These are phyloP conservation scores for Dolichopus griseipennis DNA, from an alignment of 2,888 invertebrate genomes.

Conservation along the genomic window DNA sequence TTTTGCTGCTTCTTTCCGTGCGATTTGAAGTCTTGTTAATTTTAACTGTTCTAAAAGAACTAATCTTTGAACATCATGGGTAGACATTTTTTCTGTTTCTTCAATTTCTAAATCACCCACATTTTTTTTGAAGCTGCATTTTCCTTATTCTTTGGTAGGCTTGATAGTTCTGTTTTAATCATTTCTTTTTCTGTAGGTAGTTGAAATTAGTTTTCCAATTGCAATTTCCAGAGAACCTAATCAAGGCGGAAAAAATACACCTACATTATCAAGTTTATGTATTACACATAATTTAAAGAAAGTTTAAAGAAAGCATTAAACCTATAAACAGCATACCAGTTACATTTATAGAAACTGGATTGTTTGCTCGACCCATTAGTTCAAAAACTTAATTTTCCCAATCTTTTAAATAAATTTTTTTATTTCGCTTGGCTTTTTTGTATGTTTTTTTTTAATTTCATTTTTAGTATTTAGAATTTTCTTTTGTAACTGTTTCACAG, in stretches of 20 bases:
- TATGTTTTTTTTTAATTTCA: neutral
- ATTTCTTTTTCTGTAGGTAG: neutral
- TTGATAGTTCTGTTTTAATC: too few species aligned
- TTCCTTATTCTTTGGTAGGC: neutral
- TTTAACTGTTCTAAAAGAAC: neutral
- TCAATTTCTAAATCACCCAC: neutral
- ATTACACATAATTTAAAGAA: neutral
- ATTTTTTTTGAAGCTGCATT: neutral
- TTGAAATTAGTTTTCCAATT: neutral
- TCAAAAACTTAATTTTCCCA: neutral
- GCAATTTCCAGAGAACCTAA: too few species aligned
- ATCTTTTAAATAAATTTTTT: neutral
- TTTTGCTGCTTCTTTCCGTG: neutral
- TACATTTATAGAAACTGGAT: neutral
- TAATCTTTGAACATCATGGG: neutral
- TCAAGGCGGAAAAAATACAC: too few species aligned
- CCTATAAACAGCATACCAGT: neutral
- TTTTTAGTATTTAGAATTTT: neutral
- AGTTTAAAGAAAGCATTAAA: too few species aligned
- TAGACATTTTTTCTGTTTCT: neutral
- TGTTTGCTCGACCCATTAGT: neutral
- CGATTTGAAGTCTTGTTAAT: neutral
- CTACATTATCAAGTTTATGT: too few species aligned
- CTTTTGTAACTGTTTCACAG: neutral
- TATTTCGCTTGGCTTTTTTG: neutral